Evolutionary conservation across 2,888 invertebrate genomes (phyloP), one percentile per base, ranked within the genome.

Genomic region (Alviniconcha strummeri): DNA sequence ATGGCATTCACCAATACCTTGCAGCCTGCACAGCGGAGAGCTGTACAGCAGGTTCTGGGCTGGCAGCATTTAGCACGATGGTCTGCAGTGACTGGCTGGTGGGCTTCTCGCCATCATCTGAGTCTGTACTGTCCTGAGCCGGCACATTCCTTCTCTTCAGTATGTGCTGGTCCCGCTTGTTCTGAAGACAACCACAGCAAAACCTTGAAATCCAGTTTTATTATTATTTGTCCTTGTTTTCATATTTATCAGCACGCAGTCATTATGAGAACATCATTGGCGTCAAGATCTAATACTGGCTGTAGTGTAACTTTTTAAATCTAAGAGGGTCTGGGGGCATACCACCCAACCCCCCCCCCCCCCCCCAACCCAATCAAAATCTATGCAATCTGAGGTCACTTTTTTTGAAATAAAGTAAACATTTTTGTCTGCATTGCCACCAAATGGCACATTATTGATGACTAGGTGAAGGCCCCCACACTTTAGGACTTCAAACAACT

Each of bases 81-180:
- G 96, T 96, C 90, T 96, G 96, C 89, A 98, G 94, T 67, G 93
- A 92, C 86, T 92, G 92, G 11, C 87, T 89, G 54, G 91, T 89
- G 36, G 92, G 92, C 84, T 92, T 92, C 85, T 93, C 94, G 87
- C 91, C 91, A 79, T 92, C 92, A 87, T 93, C 92, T 64, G 93
- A 93, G 94, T 95, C 95, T 88, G 96, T 96, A 36, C 97, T 97
- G 94, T 98, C 98, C 91, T 96, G 95, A 55, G 89, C 87, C 85
- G 98, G 98, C 86, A 99, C 98, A 95, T 99, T 99, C 91, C 99
- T 96, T 91, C 98, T 96, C 94, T 99, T 99, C 90, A 98, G 96
- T 89, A 99, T 95, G 17, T 98, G 98, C 94, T 99, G 99, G 92
- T 99, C 99, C 88, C 99, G 95, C 95, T 99, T 99, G 94, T 98